Conservation (phyloP, 2,797 vertebrate genomes). For the Enteromius trimaculatus region DNA sequence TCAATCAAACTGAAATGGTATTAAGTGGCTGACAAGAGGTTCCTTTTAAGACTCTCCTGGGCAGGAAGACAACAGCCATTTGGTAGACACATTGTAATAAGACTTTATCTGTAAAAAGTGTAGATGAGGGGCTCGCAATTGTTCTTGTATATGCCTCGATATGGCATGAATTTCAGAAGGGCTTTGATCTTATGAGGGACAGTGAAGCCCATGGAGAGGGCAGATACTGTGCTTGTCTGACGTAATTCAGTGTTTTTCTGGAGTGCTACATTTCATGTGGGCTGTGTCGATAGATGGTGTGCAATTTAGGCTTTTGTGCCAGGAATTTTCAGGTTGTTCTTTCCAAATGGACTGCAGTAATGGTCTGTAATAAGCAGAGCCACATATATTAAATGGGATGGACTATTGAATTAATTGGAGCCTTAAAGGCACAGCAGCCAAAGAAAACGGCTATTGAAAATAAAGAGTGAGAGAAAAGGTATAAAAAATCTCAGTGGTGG, state of each 20-base stretch:
- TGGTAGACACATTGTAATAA: background rate
- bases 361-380: background rate
- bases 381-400: background rate
- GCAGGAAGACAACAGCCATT: background rate
- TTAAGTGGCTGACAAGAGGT: background rate
- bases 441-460: background rate
- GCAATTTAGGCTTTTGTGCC: background rate
- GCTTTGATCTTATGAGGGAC: background rate
- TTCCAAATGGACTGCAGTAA: constrained; percentile 1
- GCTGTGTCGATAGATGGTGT: background rate
- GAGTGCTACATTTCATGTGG: background rate
- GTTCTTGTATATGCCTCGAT: background rate
- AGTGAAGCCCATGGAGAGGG: background rate
- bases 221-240: background rate
- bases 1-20: background rate
- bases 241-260: background rate
- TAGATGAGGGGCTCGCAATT: background rate
- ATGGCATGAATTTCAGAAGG: background rate
- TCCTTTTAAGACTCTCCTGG: background rate
- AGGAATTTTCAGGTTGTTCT: background rate
- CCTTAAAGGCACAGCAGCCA: background rate
- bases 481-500: background rate
- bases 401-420: background rate
- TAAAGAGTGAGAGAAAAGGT: background rate
- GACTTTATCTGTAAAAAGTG: background rate